These are phyloP conservation scores for Hedya salicella DNA, from an alignment of 2,888 invertebrate genomes.

Conservation along the genomic window DNA sequence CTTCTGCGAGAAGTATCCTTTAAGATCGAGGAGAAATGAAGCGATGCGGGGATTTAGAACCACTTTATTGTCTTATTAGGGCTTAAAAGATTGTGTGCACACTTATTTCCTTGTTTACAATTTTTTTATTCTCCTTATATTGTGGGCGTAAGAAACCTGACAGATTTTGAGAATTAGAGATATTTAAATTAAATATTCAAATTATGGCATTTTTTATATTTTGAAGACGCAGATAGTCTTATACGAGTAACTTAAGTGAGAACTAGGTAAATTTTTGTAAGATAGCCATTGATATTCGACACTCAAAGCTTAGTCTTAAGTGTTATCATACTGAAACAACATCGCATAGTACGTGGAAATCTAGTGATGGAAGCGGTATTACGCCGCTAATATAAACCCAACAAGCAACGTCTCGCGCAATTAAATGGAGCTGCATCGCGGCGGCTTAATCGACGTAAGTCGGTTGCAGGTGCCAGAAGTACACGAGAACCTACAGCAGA, in stretches of 20 bases:
- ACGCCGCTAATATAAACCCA: slow-evolving; percentile 30
- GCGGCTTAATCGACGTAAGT: slow-evolving; percentile 38
- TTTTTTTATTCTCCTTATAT: neutral
- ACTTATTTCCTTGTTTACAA: slow-evolving; percentile 2
- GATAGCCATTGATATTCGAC: too few relatives aligned
- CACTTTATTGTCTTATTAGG: slow-evolving; percentile 36
- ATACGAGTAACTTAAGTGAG: too few relatives aligned
- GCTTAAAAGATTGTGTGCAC: slow-evolving; percentile 26
- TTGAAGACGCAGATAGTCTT: too few relatives aligned
- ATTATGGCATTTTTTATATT: too few relatives aligned
- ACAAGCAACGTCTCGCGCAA: slow-evolving; percentile 28
- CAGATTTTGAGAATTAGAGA: too few relatives aligned
- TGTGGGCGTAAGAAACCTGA: neutral
- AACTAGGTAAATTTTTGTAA: too few relatives aligned
- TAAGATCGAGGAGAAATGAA: slow-evolving; percentile 22
- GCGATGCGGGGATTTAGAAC: slow-evolving; percentile 34
- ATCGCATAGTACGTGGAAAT: slow-evolving; percentile 14
- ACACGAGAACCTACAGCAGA: slow-evolving; percentile 13
- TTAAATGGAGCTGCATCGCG: slow-evolving; percentile 38
- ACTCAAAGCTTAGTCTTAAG: too few relatives aligned
- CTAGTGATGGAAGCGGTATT: slow-evolving; percentile 29
- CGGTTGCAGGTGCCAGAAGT: slow-evolving; percentile 9
- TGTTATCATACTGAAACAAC: slow-evolving; percentile 17
- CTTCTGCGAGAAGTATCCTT: slow-evolving; percentile 33
- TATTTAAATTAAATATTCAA: too few relatives aligned